Base-by-base conservation (phyloP, 2,888 invertebrate genomes). In the Catocala fraxini region DNA sequence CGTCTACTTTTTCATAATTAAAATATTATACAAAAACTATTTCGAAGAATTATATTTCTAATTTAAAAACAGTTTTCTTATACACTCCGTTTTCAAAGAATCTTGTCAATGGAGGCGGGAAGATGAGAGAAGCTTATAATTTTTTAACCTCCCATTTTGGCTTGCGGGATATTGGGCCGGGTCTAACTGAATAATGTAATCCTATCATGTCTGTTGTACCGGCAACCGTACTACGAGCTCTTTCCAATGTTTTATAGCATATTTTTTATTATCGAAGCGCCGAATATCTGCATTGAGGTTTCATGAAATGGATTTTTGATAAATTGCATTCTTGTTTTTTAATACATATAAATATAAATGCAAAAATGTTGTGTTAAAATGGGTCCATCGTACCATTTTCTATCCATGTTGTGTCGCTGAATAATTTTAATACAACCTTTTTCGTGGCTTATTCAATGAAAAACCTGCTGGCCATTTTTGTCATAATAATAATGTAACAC, bases 121-220 rank as follows among this genome's bases (percentile, higher is more conserved):
- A 75, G 76, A 70, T 59, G 63, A 43, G 12, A 61, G 35, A 39
- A 65, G 72, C 70, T 72, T 69, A 69, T 76, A 77, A 69, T 70
- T 74, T 76, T 77, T 77, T 74, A 74, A 65, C 54, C 47, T 13
- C 62, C 68, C 54, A 62, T 76, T 72, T 69, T 63, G 56, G 71
- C 54, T 56, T 33, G 65, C 63, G 65, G 57, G 59, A 56, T 65
- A 68, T 71, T 73, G 56, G 60, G 65, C 46, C 66, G 57, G 59
- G 66, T 64, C 74, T 70, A 51, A 43, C 76, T 77, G 77, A 77
- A 77, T 77, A 77, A 77, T 77, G 77, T 71, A 77, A 70, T 65
- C 65, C 74, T 72, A 75, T 75, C 75, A 68, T 65, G 63, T 55
- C 59, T 42, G 65, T 41, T 71, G 57, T 61, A 62, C 66, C 59